Evolutionary conservation across 2,797 vertebrate species (phyloP).

Genomic region (Rhinatrema bivittatum): DNA sequence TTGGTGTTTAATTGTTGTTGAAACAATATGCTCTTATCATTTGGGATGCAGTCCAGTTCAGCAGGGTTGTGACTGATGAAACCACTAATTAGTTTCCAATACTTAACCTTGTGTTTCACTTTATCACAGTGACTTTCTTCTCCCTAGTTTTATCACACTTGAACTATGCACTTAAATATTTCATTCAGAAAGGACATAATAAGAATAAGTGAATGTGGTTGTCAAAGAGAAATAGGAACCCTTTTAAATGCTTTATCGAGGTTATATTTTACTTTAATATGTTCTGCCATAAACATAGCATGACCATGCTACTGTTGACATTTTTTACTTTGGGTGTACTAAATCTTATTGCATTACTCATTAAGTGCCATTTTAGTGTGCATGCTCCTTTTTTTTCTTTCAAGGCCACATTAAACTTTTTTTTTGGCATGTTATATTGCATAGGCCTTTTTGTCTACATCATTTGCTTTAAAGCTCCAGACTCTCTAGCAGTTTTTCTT

Average conservation of each 20-base stretch:
- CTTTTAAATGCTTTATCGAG: too few species aligned
- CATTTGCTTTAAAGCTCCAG: too few species aligned
- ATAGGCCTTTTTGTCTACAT: too few species aligned
- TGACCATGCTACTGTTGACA: too few species aligned
- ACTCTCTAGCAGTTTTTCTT: too few species aligned
- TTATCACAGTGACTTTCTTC: constrained; percentile 39
- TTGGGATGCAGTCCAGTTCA: constrained; percentile 56
- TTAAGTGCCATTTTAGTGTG: too few species aligned
- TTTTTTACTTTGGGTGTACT: too few species aligned
- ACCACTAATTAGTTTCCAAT: constrained; percentile 63
- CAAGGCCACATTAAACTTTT: too few species aligned
- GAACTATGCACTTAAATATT: constrained; percentile 51
- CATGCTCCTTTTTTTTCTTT: too few species aligned
- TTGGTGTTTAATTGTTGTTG: constrained; percentile 57
- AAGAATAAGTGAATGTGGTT: constrained; percentile 48
- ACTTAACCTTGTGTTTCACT: constrained; percentile 49
- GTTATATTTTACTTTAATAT: too few species aligned
- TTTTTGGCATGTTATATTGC: too few species aligned
- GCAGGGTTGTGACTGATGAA: constrained; percentile 58
- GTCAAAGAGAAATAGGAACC: constrained; percentile 34
- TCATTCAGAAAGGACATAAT: constrained; percentile 48
- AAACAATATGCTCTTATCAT: constrained; percentile 68
- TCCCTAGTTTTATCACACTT: constrained; percentile 49
- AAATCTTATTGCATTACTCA: too few species aligned
- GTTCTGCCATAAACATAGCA: background rate